Percentiles rank a stretch among this genome's conserved stretches.
Conservation (phyloP, 2,113 vertebrate genomes). For the Syngnathus typhle region DNA sequence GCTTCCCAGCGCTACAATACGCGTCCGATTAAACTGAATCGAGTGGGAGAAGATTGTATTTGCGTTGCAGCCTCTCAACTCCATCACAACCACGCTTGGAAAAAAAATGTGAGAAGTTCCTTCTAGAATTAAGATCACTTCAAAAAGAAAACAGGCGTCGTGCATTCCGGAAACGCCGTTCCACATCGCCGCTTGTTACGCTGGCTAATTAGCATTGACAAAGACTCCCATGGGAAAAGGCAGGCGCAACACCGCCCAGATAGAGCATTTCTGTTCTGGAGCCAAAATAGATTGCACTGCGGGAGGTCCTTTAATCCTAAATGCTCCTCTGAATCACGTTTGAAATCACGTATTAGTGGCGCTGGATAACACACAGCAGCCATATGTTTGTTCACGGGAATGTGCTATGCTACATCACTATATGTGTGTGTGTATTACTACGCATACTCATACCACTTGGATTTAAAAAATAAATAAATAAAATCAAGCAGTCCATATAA, state of each 20-base stretch:
- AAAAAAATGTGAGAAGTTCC: background rate
- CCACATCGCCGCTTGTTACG: slow-evolving; percentile 52
- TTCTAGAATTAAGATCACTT: background rate
- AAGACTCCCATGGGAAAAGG: slow-evolving; percentile 56
- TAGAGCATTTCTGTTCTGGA: slow-evolving; percentile 43
- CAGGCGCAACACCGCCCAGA: slow-evolving; percentile 43
- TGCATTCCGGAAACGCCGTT: slow-evolving; percentile 53
- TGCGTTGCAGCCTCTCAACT: slow-evolving; percentile 18
- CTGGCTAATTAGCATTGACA: slow-evolving; percentile 69
- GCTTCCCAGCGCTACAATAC: slow-evolving; percentile 42
- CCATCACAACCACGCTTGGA: background rate
- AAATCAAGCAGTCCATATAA: background rate
- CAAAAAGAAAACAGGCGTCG: slow-evolving; percentile 45
- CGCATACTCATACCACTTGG: background rate
- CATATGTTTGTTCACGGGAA: slow-evolving; percentile 4
- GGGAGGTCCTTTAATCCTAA: slow-evolving; percentile 41
- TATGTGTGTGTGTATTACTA: background rate
- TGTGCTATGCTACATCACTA: slow-evolving; percentile 12
- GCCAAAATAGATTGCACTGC: slow-evolving; percentile 45
- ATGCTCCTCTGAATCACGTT: slow-evolving; percentile 41
- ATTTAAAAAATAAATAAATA: background rate
- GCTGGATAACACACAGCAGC: slow-evolving; percentile 2
- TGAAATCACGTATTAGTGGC: slow-evolving; percentile 32
- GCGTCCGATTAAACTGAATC: slow-evolving; percentile 53
- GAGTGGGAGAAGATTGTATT: slow-evolving; percentile 32